phyloP scores from a whole-genome alignment of 1,140 invertebrate genomes.

The Drosophila nigrodunni region DNA sequence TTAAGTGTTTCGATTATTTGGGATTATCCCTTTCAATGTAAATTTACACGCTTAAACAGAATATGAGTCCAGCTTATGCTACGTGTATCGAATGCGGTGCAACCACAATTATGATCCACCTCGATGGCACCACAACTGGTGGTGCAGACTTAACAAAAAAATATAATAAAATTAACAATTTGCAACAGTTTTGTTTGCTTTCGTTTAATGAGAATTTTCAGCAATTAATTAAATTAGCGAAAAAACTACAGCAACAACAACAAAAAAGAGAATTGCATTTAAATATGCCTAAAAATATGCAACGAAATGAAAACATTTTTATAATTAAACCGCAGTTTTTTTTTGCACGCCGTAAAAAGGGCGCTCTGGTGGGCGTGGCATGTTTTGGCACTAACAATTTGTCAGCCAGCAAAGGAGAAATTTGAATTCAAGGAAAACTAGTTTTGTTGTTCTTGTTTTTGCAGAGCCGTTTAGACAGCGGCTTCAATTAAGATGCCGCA shows the following conservation, averaged over 20 bases:
- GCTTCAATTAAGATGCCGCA: slow-evolving; percentile 23
- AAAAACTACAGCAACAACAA: slow-evolving; percentile 7
- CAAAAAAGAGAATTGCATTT: slow-evolving; percentile 40
- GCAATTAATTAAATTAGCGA: slow-evolving; percentile 73
- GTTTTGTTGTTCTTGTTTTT: slow-evolving; percentile 2
- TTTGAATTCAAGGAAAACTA: not conserved
- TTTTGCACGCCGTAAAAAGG: slow-evolving; percentile 10
- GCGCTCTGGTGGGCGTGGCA: slow-evolving; percentile 12
- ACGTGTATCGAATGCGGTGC: slow-evolving; percentile 51
- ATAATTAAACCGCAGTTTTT: slow-evolving; percentile 76
- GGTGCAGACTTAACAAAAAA: not conserved
- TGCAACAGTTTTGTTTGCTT: slow-evolving; percentile 9
- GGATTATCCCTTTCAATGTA: slow-evolving; percentile 21
- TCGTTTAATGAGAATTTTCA: slow-evolving; percentile 17
- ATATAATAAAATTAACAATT: not conserved
- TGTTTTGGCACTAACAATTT: slow-evolving; percentile 58
- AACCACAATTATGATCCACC: slow-evolving; percentile 61
- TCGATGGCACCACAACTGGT: slow-evolving; percentile 11
- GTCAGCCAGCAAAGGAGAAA: slow-evolving; percentile 41
- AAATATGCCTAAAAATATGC: slow-evolving; percentile 59
- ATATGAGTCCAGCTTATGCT: slow-evolving; percentile 15
- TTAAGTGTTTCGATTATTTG: slow-evolving; percentile 5
- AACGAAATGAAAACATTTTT: slow-evolving; percentile 74
- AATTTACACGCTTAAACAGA: slow-evolving; percentile 5
- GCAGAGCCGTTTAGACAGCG: slow-evolving; percentile 30